Conservation (phyloP, 2,888 invertebrate species). For the Ennomos quercinarius region DNA sequence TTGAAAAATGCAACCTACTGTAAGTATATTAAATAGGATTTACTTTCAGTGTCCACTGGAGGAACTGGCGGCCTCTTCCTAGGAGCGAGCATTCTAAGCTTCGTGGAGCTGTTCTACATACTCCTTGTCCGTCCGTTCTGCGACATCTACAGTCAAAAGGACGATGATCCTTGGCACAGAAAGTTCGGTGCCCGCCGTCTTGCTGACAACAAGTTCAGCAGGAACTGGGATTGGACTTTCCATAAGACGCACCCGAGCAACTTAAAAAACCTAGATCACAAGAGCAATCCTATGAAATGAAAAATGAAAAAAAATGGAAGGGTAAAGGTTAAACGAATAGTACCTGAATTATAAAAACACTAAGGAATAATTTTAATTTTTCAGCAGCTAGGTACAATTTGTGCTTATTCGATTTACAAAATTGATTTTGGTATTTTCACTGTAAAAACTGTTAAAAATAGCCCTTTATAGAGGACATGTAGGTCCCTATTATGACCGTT, state of each 20-base stretch:
- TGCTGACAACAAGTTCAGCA: slow-evolving; percentile 65
- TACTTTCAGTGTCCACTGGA: slow-evolving; percentile 86
- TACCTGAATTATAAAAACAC: too few species aligned
- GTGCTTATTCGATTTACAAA: too few species aligned
- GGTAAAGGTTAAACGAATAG: too few species aligned
- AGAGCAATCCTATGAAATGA: slow-evolving; percentile 18
- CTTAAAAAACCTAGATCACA: slow-evolving; percentile 11
- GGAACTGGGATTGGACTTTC: slow-evolving; percentile 61
- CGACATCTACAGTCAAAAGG: slow-evolving; percentile 73
- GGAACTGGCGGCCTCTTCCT: slow-evolving; percentile 88
- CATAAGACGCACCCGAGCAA: slow-evolving; percentile 56
- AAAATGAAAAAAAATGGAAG: slow-evolving; percentile 33
- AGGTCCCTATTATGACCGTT: too few species aligned
- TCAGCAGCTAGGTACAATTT: too few species aligned
- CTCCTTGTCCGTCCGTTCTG: slow-evolving; percentile 77
- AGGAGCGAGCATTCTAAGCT: slow-evolving; percentile 88
- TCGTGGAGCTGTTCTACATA: slow-evolving; percentile 87
- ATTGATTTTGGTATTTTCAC: too few species aligned
- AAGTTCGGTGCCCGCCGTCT: slow-evolving; percentile 67
- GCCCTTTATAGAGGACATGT: too few species aligned
- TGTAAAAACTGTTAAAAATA: too few species aligned
- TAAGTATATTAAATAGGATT: neutral
- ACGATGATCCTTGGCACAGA: slow-evolving; percentile 74
- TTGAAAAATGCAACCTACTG: slow-evolving; percentile 39
- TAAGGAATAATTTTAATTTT: too few species aligned